A percentile compares a stretch with the other conserved stretches of the same genome.
These are phyloP conservation scores for Platalea minor DNA, from an alignment of 2,797 vertebrate species.

Conservation along the genomic window DNA sequence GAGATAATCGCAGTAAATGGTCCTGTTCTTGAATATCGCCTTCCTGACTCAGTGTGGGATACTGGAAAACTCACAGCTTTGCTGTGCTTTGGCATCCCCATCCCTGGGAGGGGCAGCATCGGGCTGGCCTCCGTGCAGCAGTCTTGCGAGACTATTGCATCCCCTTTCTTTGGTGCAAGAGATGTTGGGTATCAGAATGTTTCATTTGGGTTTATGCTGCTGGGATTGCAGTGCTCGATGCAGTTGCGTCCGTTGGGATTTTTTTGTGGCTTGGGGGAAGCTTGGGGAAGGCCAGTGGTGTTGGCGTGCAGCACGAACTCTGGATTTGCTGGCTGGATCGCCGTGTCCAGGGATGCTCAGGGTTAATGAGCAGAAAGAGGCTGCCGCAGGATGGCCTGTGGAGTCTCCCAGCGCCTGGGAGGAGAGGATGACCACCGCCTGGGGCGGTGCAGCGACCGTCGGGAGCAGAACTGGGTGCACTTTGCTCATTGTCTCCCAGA, in stretches of 20 bases:
- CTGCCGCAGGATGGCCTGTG: background rate
- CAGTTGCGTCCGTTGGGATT: background rate
- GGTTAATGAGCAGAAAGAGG: background rate
- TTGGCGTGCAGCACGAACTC: background rate
- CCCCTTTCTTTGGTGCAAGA: background rate
- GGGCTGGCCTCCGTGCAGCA: accelerated
- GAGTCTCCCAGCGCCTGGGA: background rate
- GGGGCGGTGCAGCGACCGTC: background rate
- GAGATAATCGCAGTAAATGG: background rate
- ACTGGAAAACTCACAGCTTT: background rate
- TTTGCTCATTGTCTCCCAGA: background rate
- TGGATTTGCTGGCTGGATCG: background rate
- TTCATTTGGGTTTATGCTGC: background rate
- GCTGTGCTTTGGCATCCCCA: background rate
- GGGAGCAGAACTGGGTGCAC: background rate
- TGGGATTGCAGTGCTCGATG: background rate
- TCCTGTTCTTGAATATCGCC: accelerated
- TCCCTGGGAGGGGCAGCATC: background rate
- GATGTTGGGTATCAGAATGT: background rate
- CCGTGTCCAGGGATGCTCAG: background rate
- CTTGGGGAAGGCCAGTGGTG: background rate
- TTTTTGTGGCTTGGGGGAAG: no score
- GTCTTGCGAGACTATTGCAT: background rate
- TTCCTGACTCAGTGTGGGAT: background rate
- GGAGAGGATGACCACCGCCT: background rate